Evolutionary conservation across 64 coral and sea anemone species (phyloP).

Genomic region (Acropora yongei): DNA sequence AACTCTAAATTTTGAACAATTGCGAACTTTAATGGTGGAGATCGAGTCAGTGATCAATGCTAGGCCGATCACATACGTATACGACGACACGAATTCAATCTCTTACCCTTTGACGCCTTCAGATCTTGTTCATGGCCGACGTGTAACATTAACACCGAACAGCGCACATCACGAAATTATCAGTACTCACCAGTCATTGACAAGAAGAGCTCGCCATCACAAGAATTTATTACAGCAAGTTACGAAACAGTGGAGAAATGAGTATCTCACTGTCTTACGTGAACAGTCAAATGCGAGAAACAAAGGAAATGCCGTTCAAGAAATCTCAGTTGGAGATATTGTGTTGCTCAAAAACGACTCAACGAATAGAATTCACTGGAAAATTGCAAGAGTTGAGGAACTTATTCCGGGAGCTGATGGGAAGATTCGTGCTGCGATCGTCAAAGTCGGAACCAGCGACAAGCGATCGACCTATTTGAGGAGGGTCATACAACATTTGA

Average conservation of each 20-base stretch:
- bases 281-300: slow-evolving; percentile 50
- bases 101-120: slow-evolving; percentile 57
- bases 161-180: slow-evolving; percentile 46
- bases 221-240: slow-evolving; percentile 58
- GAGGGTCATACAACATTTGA: slow-evolving; percentile 53
- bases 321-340: slow-evolving; percentile 29
- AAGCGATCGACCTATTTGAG: background rate
- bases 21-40: slow-evolving; percentile 51
- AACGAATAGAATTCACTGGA: slow-evolving; percentile 38
- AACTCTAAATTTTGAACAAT: background rate
- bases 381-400: slow-evolving; percentile 61
- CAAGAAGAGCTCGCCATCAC: slow-evolving; percentile 54
- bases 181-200: slow-evolving; percentile 51
- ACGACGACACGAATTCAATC: slow-evolving; percentile 46
- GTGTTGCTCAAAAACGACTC: slow-evolving; percentile 6
- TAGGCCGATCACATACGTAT: slow-evolving; percentile 55
- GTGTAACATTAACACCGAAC: slow-evolving; percentile 36
- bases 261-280: slow-evolving; percentile 34
- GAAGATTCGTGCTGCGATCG: no score
- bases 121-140: slow-evolving; percentile 55
- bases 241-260: slow-evolving; percentile 63
- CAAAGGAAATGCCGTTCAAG: slow-evolving; percentile 7
- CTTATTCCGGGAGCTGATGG: background rate
- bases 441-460: no score
- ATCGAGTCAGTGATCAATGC: slow-evolving; percentile 48